Percentiles rank a stretch among this genome's conserved stretches.
Conservation (phyloP, 2,113 vertebrate species). For the Phasianus colchicus region DNA sequence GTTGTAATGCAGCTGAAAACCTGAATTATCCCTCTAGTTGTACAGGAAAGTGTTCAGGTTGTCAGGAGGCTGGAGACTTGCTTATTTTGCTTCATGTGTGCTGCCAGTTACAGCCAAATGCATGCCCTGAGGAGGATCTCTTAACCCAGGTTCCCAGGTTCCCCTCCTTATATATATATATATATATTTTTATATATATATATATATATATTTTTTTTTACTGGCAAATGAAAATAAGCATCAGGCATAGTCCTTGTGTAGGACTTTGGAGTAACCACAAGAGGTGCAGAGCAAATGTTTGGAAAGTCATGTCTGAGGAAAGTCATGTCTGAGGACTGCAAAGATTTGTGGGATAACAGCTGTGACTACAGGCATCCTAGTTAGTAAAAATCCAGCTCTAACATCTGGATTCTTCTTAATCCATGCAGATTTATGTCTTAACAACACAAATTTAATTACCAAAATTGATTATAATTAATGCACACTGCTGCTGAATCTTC, state of each 20-base stretch:
- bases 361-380: not conserved
- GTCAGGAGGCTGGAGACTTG: not conserved
- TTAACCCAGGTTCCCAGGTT: not conserved
- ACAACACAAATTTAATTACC: not conserved
- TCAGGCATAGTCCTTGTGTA: not conserved
- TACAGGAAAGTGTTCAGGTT: not conserved
- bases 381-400: slow-evolving; percentile 3
- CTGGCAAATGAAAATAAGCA: not conserved
- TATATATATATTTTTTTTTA: no score
- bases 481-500: not conserved
- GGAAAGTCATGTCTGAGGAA: not conserved
- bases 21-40: not conserved
- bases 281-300: not conserved
- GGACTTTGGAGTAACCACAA: not conserved
- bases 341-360: slow-evolving; percentile 21
- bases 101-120: not conserved
- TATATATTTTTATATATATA: no score
- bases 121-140: not conserved
- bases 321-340: not conserved
- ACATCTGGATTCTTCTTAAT: slow-evolving; percentile 25
- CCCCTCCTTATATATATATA: no score
- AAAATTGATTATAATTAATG: slow-evolving; percentile 13
- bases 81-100: not conserved
- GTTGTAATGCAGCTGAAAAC: not conserved
- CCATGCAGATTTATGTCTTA: not conserved